Evolutionary conservation across 2,888 invertebrate species (phyloP).

Genomic region (Eupithecia inturbata): DNA sequence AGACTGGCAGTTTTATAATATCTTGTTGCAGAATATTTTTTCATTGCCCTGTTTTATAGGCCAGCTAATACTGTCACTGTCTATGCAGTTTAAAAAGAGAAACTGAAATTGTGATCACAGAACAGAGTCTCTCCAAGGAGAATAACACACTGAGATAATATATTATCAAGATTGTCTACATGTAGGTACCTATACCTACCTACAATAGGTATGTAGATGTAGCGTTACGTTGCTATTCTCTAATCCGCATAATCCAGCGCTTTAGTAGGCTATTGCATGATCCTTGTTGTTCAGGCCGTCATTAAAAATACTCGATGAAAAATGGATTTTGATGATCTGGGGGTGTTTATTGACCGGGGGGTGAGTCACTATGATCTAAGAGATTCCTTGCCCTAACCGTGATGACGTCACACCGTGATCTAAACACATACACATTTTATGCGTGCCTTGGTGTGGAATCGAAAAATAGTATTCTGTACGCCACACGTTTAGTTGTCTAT

Average conservation of each 20-base stretch:
- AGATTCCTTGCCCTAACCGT: too few relatives aligned
- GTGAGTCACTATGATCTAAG: too few relatives aligned
- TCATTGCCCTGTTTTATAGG: conserved; percentile 56
- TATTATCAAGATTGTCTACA: conserved; percentile 40
- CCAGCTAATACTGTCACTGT: not conserved
- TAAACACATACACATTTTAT: too few relatives aligned
- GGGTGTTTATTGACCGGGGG: not conserved
- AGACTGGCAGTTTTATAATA: conserved; percentile 53
- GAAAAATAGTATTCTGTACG: too few relatives aligned
- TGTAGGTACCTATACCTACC: conserved; percentile 13
- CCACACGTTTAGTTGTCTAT: too few relatives aligned
- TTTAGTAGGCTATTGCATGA: conserved; percentile 43
- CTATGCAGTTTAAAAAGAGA: not conserved
- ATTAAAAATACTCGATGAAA: not conserved
- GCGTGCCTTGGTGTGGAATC: too few relatives aligned
- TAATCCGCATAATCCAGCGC: conserved; percentile 46
- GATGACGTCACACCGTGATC: too few relatives aligned
- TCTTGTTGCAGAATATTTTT: conserved; percentile 61
- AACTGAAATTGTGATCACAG: not conserved
- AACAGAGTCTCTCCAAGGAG: conserved; percentile 35
- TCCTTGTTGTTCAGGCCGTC: not conserved
- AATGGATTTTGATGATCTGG: too few relatives aligned
- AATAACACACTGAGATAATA: conserved; percentile 56
- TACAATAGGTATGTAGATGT: not conserved
- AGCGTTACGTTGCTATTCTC: conserved; percentile 44